A percentile compares a stretch with the other conserved stretches of the same genome.
These are phyloP conservation scores for Crotalus tigris DNA, from an alignment of 2,113 vertebrate genomes.

Conservation along the genomic window DNA sequence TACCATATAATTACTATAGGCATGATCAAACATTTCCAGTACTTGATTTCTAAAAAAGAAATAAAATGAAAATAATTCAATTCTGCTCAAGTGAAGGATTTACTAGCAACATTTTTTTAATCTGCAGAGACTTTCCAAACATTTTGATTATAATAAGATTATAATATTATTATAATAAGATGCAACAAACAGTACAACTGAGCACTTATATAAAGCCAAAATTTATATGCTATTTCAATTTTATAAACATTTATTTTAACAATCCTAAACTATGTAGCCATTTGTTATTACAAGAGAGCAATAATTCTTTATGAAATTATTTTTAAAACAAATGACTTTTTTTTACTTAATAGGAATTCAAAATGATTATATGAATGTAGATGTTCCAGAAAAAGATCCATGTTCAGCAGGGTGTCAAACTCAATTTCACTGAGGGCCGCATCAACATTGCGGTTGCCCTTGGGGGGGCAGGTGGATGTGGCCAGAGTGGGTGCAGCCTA, in stretches of 20 bases:
- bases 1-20: conserved; percentile 98
- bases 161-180: not conserved
- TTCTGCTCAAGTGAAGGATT: not conserved
- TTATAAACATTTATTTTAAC: not conserved
- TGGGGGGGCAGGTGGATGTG: no score
- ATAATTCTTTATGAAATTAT: not conserved
- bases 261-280: not conserved
- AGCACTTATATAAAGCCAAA: not conserved
- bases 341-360: not conserved
- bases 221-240: not conserved
- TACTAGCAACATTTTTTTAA: not conserved
- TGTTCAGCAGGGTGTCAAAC: no score
- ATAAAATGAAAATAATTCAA: conserved; percentile 15
- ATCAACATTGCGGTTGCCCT: no score
- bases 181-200: not conserved
- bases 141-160: not conserved
- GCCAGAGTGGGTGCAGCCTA: no score
- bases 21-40: conserved; percentile 99
- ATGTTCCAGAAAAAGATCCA: not conserved
- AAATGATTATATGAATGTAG: not conserved
- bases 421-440: no score
- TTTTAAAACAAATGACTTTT: not conserved
- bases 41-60: conserved; percentile 86
- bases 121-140: not conserved
- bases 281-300: not conserved